Evolutionary conservation across 2,113 vertebrate species (phyloP), one percentile per base, ranked within the genome.

Genomic region (Poeciliopsis turrubarensis): DNA sequence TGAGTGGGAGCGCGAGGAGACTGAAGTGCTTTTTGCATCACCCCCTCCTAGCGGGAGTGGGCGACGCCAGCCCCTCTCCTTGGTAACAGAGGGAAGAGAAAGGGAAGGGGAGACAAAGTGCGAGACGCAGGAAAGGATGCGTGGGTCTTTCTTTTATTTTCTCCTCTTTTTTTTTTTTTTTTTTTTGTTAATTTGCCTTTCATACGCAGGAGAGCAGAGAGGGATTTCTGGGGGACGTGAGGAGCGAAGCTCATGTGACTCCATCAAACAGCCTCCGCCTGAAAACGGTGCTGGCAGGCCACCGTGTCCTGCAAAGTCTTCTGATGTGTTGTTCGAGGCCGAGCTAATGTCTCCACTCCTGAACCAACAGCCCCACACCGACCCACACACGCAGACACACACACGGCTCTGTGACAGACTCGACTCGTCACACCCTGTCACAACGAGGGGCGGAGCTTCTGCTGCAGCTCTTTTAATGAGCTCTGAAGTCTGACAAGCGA

Each of bases 41-140:
- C 78, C 86, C 84, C 90, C 89, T 85, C 86, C 81, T 70, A 63
- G 87, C 80, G 27, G 64, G 87, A 90, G 90, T 91, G 90, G 89
- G 90, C 83, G 91, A 93, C 79, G 78, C 86, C 90, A 93, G 86
- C 87, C 87, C 89, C 80, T 91, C 91, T 91, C 88, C 85, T 81
- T 86, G 76, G 87, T 87, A 85, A 89, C 86, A 65, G 75, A 84
- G 86, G 71, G 76, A 84, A 86, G 72, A 84, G 72, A 83, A 69
- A 72, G n/a, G 70, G 78, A 78, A 81, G 80, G 65, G 83, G 80
- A 82, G 88, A 89, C 85, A 77, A 83, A 89, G 78, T 82, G 78
- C 1, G 83, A 89, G 86, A 84, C 68, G 71, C 61, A 63, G 77
- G 77, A 60, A 75, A 80, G 72, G 82, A 84, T 73, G 80, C 54